These are phyloP conservation scores for Nothocercus nigrocapillus DNA, from an alignment of 2,113 vertebrate genomes.

Conservation along the genomic window DNA sequence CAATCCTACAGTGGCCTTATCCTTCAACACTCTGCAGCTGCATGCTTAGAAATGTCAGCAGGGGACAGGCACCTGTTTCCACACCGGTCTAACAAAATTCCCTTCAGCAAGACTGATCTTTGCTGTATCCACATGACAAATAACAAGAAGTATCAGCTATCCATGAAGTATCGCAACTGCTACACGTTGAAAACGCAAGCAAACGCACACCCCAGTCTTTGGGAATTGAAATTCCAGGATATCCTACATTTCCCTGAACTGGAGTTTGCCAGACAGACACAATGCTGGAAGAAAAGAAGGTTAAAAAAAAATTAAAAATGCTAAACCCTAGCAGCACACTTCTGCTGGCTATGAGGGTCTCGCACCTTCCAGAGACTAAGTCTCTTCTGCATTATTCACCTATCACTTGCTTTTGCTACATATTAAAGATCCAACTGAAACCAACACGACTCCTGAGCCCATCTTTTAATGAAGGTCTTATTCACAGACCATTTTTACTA, in stretches of 20 bases:
- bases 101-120: background rate
- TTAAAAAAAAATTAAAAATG: too few species aligned
- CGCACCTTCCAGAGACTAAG: background rate
- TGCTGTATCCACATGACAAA: background rate
- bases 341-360: background rate
- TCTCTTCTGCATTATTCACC: background rate
- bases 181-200: accelerated
- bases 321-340: background rate
- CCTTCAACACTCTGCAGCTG: background rate
- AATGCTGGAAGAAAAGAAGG: background rate
- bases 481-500: background rate
- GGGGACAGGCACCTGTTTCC: background rate
- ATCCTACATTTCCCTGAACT: background rate
- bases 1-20: background rate
- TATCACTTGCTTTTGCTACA: background rate
- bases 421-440: background rate
- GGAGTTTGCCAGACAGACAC: background rate
- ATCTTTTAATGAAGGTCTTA: background rate
- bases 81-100: background rate
- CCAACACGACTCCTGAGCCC: background rate
- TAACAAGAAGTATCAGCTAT: background rate
- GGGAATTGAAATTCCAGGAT: accelerated
- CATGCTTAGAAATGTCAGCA: background rate
- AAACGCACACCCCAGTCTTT: background rate
- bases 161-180: background rate